A percentile compares a stretch with the other conserved stretches of the same genome.
Conservation (phyloP, 2,888 invertebrate species). For the Perithous albicinctus region DNA sequence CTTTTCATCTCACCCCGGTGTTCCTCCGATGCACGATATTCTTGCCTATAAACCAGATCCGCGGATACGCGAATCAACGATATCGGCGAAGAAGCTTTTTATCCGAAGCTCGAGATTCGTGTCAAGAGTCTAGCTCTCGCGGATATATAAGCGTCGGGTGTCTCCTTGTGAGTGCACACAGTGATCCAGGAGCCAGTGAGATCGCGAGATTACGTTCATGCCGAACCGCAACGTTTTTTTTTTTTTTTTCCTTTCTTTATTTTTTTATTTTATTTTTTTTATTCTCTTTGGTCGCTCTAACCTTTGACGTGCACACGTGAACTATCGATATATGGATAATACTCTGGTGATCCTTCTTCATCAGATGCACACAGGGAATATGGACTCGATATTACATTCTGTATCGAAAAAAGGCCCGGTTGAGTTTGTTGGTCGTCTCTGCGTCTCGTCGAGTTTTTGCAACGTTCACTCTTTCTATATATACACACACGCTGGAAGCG, state of each 20-base stretch:
- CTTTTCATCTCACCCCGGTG: no score
- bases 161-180: slow-evolving; percentile 39
- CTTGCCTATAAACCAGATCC: slow-evolving; percentile 10
- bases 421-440: slow-evolving; percentile 23
- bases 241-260: no score
- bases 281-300: slow-evolving; percentile 16
- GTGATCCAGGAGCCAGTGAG: slow-evolving; percentile 31
- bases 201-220: slow-evolving; percentile 59
- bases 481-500: slow-evolving; percentile 50
- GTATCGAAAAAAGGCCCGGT: background rate
- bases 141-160: background rate
- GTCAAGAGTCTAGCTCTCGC: slow-evolving; percentile 65
- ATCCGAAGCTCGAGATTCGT: slow-evolving; percentile 55
- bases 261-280: background rate
- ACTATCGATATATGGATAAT: slow-evolving; percentile 21
- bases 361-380: background rate
- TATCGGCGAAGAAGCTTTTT: slow-evolving; percentile 54
- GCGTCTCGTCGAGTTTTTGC: slow-evolving; percentile 43
- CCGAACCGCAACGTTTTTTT: slow-evolving; percentile 41
- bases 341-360: background rate
- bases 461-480: slow-evolving; percentile 5
- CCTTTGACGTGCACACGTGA: slow-evolving; percentile 42
- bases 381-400: background rate
- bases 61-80: slow-evolving; percentile 36
- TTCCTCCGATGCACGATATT: no score